Conservation (phyloP, 2,888 invertebrate genomes). For the Bhutanitis thaidina region DNA sequence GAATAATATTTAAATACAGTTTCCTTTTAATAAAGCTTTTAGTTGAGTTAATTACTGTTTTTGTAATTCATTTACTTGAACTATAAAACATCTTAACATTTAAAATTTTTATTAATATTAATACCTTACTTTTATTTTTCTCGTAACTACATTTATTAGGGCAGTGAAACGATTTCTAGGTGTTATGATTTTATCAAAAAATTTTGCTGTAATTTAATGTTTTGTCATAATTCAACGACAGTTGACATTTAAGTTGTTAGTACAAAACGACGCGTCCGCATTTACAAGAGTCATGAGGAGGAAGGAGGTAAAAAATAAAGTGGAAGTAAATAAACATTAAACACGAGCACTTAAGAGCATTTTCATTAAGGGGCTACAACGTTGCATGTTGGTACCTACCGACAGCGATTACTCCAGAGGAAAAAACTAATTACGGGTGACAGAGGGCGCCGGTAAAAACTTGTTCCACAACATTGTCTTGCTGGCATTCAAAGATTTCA, state of each 20-base stretch:
- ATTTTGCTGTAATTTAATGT: too few relatives aligned
- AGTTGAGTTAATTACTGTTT: too few relatives aligned
- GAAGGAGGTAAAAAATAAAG: constrained; percentile 56
- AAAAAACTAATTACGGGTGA: constrained; percentile 70
- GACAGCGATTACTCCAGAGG: constrained; percentile 61
- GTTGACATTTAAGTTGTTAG: background rate
- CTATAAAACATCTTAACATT: too few relatives aligned
- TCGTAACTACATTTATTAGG: too few relatives aligned
- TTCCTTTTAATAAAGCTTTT: too few relatives aligned
- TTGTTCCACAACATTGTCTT: constrained; percentile 25
- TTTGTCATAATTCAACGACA: background rate
- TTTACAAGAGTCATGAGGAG: constrained; percentile 48
- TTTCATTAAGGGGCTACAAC: constrained; percentile 70
- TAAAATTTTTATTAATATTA: too few relatives aligned
- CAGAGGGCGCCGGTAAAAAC: constrained; percentile 44
- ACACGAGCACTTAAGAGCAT: constrained; percentile 66
- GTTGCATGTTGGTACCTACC: constrained; percentile 65
- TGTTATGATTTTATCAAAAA: too few relatives aligned
- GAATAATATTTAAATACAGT: too few relatives aligned
- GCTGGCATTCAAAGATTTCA: constrained; percentile 32
- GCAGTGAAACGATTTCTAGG: too few relatives aligned
- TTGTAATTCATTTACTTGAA: too few relatives aligned
- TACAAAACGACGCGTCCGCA: constrained; percentile 31
- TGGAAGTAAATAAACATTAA: constrained; percentile 72
- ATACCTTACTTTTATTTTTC: too few relatives aligned